Evolutionary conservation across 2,797 vertebrate genomes (phyloP).

Genomic region (Melanotaenia pygmaea): DNA sequence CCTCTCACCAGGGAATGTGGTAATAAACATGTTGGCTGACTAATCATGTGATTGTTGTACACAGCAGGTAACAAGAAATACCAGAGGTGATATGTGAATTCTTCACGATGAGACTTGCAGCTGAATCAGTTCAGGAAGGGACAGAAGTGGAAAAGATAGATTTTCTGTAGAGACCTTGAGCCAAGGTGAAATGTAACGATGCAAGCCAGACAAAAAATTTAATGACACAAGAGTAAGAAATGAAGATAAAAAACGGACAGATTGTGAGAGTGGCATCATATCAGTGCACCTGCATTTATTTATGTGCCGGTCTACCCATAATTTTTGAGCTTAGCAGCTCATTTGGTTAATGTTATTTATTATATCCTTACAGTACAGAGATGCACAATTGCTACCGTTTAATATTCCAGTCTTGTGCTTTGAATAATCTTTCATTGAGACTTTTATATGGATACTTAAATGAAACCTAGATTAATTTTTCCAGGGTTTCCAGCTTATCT

Average conservation of each 20-base stretch:
- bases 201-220: slow-evolving; percentile 10
- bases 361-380: slow-evolving; percentile 1
- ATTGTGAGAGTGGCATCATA: slow-evolving; percentile 4
- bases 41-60: slow-evolving; percentile 7
- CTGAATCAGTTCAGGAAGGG: slow-evolving; percentile 9
- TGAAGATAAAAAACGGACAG: slow-evolving; percentile 10
- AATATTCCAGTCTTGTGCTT: slow-evolving; percentile 12
- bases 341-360: slow-evolving; percentile 14
- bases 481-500: no score
- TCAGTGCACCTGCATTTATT: slow-evolving; percentile 3
- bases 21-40: slow-evolving; percentile 27
- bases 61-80: slow-evolving; percentile 29
- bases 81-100: slow-evolving; percentile 25
- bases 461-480: no score
- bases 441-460: slow-evolving; percentile 1
- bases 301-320: slow-evolving; percentile 7
- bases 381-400: slow-evolving; percentile 13
- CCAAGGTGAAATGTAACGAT: slow-evolving; percentile 55
- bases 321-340: slow-evolving; percentile 23
- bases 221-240: slow-evolving; percentile 39
- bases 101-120: slow-evolving; percentile 13
- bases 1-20: slow-evolving; percentile 30
- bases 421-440: slow-evolving; percentile 5
- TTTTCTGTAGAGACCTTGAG: slow-evolving; percentile 9
- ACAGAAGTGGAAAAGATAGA: not conserved